Evolutionary conservation across 2,888 invertebrate species (phyloP).

Genomic region (Coleophora deauratella): DNA sequence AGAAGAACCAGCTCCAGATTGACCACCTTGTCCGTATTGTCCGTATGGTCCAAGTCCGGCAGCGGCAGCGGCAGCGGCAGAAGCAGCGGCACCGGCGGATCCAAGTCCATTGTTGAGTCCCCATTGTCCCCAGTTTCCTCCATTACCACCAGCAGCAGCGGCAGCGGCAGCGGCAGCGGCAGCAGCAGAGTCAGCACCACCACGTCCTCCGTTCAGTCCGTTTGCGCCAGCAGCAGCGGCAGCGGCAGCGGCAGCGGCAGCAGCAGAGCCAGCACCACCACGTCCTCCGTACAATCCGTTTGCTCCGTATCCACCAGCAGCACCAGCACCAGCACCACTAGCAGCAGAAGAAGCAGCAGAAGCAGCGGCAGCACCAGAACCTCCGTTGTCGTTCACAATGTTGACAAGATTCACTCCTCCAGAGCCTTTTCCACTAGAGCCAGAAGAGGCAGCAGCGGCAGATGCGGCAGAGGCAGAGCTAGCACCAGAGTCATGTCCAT

Average conservation of each 20-base stretch:
- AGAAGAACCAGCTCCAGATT: conserved; percentile 6
- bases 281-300: background rate
- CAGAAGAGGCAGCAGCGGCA: background rate
- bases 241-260: background rate
- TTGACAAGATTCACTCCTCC: background rate
- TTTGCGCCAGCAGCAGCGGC: background rate
- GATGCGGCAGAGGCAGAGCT: background rate
- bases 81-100: no score
- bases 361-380: background rate
- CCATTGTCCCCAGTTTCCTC: no score
- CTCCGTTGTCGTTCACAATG: conserved; percentile 2
- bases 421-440: background rate
- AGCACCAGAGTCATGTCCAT: no score
- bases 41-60: conserved; percentile 8
- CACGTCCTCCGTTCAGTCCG: background rate
- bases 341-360: background rate
- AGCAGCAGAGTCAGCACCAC: background rate
- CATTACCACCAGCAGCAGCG: no score
- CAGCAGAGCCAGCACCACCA: background rate
- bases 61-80: conserved; percentile 7
- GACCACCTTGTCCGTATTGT: conserved; percentile 5
- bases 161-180: conserved; percentile 4
- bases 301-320: background rate
- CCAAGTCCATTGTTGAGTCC: no score
- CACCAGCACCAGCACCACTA: conserved; percentile 1